Evolutionary conservation across 92 coral and sea anemone genomes (phyloP).

Genomic region (Phenganax stokvisi): DNA sequence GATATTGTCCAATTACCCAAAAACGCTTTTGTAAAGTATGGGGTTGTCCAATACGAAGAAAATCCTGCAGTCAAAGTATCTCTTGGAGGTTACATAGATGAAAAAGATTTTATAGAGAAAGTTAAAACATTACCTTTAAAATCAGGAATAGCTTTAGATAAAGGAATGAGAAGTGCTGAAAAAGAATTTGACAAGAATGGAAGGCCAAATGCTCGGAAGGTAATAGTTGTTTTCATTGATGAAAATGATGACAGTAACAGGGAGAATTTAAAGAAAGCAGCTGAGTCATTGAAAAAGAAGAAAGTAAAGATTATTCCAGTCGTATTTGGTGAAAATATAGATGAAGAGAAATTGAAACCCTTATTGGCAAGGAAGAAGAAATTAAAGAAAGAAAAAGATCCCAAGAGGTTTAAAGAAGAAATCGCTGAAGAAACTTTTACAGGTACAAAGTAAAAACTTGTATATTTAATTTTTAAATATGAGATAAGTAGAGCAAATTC

Average conservation of each 20-base stretch:
- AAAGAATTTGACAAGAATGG: conserved; percentile 40
- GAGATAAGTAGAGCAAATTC: neutral
- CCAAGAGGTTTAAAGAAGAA: conserved; percentile 50
- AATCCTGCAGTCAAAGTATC: conserved; percentile 38
- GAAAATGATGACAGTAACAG: conserved; percentile 44
- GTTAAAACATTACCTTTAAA: conserved; percentile 45
- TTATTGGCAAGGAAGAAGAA: conserved; percentile 52
- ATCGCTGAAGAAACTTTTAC: conserved; percentile 57
- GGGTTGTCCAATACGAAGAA: conserved; percentile 54
- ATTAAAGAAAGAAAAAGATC: conserved; percentile 50
- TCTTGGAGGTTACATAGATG: conserved; percentile 48
- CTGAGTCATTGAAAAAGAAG: conserved; percentile 53
- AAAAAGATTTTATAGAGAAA: conserved; percentile 46
- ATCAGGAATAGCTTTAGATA: conserved; percentile 62
- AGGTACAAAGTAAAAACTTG: conserved; percentile 42
- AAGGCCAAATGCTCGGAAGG: conserved; percentile 55
- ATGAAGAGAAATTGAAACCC: conserved; percentile 59
- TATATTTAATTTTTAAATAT: neutral
- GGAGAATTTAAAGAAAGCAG: conserved; percentile 45
- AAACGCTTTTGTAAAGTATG: conserved; percentile 47
- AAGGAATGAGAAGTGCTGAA: conserved; percentile 45
- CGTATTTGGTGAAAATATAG: conserved; percentile 55
- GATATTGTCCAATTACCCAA: conserved; percentile 37
- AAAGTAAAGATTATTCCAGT: conserved; percentile 70
- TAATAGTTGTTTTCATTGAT: conserved; percentile 72